Base-by-base conservation (phyloP, 1,140 invertebrate species). In the Littorina saxatilis region DNA sequence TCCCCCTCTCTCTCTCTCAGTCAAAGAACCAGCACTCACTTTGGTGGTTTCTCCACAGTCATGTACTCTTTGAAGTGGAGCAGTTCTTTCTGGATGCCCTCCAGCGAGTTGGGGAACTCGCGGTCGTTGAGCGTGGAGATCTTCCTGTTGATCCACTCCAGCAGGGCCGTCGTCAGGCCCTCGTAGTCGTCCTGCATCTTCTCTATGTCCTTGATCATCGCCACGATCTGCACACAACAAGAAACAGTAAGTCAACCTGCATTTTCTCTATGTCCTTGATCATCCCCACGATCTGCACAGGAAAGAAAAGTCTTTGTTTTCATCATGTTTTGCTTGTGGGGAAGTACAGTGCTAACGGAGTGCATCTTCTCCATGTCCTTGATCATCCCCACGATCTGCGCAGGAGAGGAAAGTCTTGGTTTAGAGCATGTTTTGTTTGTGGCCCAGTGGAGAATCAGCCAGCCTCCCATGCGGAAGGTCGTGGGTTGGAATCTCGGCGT, bases 11-110 rank as follows among this genome's bases (percentile, higher is more conserved):
- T n/a, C n/a, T n/a, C n/a, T n/a, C n/a, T n/a, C n/a, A n/a, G n/a
- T n/a, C n/a, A n/a, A n/a, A n/a, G n/a, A n/a, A n/a, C n/a, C n/a
- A 32, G 27, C 39, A 93, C 94, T 94, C 91, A 96, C 95, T 99
- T 99, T 79, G 98, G 98, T 20, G 98, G 98, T 93, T 99, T 99
- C 91, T 99, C 98, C 32, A 98, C 95, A 0, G 98, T 99, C 86
- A 98, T 94, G 92, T 99, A 99, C 88, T 98, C 95, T 91, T 99
- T 99, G 93, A 99, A 99, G 40, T 95, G 93, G 20, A 97, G 91
- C 77, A 99, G 93, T 90, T 99, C 95, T 68, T 96, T 95, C 93
- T 99, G 98, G 85, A 99, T 99, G 70, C 97, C 98, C 90, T 99
- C 97, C 66, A 99, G 92, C 1, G 96, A 96, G 93, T 99, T 99